phyloP scores from a whole-genome alignment of 2,113 vertebrate species.

The Siniperca knerii region DNA sequence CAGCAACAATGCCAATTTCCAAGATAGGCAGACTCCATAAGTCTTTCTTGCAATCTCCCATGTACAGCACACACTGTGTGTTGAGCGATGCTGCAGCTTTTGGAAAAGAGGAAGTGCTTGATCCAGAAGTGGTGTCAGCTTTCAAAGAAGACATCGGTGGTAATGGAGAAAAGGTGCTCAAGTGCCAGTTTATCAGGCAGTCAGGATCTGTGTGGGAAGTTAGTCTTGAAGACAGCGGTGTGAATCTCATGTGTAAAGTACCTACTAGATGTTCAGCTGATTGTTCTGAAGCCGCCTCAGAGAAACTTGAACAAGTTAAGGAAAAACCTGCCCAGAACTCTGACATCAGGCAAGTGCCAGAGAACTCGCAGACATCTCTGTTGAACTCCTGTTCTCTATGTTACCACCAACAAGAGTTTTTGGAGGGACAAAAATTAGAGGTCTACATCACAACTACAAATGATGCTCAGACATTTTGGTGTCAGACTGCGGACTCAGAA shows the following conservation, averaged over 20 bases:
- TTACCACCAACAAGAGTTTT: conserved; percentile 77
- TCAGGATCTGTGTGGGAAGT: conserved; percentile 89
- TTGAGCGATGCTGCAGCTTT: conserved; percentile 74
- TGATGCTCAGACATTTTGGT: conserved; percentile 90
- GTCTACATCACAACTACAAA: conserved; percentile 82
- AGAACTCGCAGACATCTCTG: background rate
- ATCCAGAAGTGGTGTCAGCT: conserved; percentile 68
- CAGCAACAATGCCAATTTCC: conserved; percentile 77
- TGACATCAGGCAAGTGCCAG: background rate
- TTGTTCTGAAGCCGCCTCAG: background rate
- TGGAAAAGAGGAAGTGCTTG: conserved; percentile 29
- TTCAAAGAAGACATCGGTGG: conserved; percentile 84
- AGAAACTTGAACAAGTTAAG: conserved; percentile 3
- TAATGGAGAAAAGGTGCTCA: conserved; percentile 75
- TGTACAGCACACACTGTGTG: conserved; percentile 87
- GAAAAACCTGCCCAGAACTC: background rate
- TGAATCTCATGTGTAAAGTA: conserved; percentile 78
- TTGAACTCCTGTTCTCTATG: background rate
- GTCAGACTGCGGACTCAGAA: conserved; percentile 82
- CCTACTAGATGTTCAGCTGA: conserved; percentile 36
- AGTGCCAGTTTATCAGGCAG: conserved; percentile 87
- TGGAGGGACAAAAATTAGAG: conserved; percentile 81
- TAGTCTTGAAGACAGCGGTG: conserved; percentile 82
- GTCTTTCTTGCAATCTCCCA: conserved; percentile 76
- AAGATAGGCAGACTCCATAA: conserved; percentile 80